These are phyloP conservation scores for Platycnemis pennipes DNA, from an alignment of 2,888 invertebrate species.

Conservation along the genomic window DNA sequence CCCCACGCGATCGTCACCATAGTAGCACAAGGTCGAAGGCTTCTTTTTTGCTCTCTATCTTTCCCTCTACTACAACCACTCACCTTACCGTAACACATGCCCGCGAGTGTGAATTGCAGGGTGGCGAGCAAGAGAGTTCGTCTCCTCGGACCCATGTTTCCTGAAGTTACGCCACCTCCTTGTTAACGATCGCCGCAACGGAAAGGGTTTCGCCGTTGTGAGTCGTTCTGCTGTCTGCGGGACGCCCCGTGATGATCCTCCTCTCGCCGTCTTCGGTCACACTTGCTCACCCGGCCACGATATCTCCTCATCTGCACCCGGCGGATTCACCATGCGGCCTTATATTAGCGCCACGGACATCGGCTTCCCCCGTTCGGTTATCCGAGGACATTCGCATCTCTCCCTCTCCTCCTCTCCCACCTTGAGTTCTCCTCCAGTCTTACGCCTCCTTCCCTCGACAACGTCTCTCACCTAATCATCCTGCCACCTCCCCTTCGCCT, in stretches of 20 bases:
- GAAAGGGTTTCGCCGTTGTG: neutral
- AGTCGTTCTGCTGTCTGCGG: neutral
- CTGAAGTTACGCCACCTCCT: neutral
- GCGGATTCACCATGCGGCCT: neutral
- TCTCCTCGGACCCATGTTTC: neutral
- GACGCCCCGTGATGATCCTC: neutral
- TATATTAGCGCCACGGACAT: neutral
- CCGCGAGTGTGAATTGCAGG: neutral
- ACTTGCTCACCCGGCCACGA: neutral
- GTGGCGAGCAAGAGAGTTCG: neutral
- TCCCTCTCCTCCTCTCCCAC: neutral
- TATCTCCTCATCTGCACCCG: neutral
- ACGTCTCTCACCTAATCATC: neutral
- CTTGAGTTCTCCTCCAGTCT: neutral
- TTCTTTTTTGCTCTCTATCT: neutral
- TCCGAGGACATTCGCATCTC: slow-evolving; percentile 23
- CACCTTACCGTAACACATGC: slow-evolving; percentile 21
- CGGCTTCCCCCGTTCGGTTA: neutral
- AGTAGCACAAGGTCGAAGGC: neutral
- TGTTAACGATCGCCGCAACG: too few relatives aligned
- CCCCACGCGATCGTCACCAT: neutral
- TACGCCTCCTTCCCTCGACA: neutral
- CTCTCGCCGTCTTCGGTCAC: neutral
- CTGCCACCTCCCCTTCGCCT: neutral
- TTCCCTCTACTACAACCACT: neutral